phyloP scores from a whole-genome alignment of 2,888 invertebrate genomes.

The Deroplatys truncata region DNA sequence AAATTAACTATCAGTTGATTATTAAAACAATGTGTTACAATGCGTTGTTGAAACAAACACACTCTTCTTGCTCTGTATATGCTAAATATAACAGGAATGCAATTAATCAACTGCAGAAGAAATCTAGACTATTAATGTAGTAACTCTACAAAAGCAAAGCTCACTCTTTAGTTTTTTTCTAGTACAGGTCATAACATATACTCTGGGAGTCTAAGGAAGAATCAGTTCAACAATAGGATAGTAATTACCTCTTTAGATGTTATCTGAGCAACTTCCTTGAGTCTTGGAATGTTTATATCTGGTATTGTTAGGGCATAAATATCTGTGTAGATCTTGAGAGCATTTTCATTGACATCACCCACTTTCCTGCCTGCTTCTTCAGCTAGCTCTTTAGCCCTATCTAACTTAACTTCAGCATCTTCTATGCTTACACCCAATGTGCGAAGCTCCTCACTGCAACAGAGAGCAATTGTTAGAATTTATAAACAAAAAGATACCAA shows the following conservation, averaged over 20 bases:
- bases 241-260: slow-evolving; percentile 65
- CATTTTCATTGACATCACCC: slow-evolving; percentile 73
- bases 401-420: slow-evolving; percentile 64
- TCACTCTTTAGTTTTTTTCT: too few species aligned
- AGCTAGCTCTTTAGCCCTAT: slow-evolving; percentile 65
- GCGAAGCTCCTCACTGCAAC: slow-evolving; percentile 60
- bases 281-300: slow-evolving; percentile 63
- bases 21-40: too few species aligned
- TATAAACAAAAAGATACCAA: not conserved
- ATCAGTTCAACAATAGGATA: not conserved
- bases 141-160: too few species aligned
- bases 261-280: slow-evolving; percentile 63
- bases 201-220: too few species aligned
- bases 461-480: not conserved
- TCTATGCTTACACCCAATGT: slow-evolving; percentile 62
- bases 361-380: slow-evolving; percentile 71
- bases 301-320: slow-evolving; percentile 77
- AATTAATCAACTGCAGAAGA: too few species aligned
- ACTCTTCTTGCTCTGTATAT: too few species aligned
- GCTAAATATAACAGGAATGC: too few species aligned
- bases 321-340: slow-evolving; percentile 73
- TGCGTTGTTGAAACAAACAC: too few species aligned
- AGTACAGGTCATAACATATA: too few species aligned
- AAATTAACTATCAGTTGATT: too few species aligned
- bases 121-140: too few species aligned